phyloP scores from a whole-genome alignment of 2,888 invertebrate genomes.

The Mimachlamys varia region DNA sequence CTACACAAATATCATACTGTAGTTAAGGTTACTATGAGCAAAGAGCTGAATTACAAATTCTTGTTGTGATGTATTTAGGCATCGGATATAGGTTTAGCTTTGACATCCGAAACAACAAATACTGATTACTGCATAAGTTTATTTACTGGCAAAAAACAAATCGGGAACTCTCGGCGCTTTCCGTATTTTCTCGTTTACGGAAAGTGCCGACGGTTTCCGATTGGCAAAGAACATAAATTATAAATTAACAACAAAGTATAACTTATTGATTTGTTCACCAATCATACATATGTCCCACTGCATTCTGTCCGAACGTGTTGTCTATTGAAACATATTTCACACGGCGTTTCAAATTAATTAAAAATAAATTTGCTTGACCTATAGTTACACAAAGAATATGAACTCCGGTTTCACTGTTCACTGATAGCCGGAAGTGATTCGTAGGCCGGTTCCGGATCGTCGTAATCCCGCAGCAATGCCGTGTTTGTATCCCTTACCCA shows the following conservation, averaged over 20 bases:
- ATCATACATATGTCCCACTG: neutral
- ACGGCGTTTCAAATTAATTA: neutral
- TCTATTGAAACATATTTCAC: neutral
- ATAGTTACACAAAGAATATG: neutral
- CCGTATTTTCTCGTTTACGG: too few species aligned
- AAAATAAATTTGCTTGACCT: neutral
- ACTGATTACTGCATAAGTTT: neutral
- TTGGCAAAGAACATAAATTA: too few species aligned
- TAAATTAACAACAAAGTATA: neutral
- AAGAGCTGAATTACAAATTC: too few species aligned
- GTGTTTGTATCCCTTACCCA: conserved; percentile 52
- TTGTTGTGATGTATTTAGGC: too few species aligned
- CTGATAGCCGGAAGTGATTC: conserved; percentile 49
- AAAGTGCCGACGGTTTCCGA: too few species aligned
- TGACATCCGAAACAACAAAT: too few species aligned
- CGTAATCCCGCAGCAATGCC: conserved; percentile 46
- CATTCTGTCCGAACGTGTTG: neutral
- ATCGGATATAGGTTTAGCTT: too few species aligned
- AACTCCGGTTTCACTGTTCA: conserved; percentile 41
- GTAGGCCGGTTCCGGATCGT: conserved; percentile 43
- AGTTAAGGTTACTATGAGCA: too few species aligned
- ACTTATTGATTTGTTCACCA: neutral
- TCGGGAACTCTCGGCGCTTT: too few species aligned
- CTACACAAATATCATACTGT: too few species aligned
- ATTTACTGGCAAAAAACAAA: neutral